These are phyloP conservation scores for Microcebus ravelobensis DNA, from an alignment of 2,113 vertebrate genomes.

Conservation along the genomic window DNA sequence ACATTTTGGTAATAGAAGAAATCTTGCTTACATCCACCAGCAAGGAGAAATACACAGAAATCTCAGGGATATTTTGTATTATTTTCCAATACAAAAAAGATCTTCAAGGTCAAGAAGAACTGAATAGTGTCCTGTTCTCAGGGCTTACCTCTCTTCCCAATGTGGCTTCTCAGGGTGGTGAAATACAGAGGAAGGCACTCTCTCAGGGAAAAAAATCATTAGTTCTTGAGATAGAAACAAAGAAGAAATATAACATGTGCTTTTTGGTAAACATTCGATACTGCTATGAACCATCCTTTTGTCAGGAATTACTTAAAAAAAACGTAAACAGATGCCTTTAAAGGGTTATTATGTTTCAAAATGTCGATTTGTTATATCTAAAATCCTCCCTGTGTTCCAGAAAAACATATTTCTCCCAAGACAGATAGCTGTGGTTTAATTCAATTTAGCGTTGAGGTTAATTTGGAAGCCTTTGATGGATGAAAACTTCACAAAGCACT, in stretches of 20 bases:
- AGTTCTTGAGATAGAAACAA: not conserved
- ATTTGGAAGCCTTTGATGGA: not conserved
- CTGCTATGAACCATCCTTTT: not conserved
- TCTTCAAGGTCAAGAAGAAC: not conserved
- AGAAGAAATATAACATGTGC: not conserved
- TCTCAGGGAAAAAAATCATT: not conserved
- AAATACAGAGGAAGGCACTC: not conserved
- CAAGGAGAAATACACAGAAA: not conserved
- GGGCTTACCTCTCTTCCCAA: not conserved
- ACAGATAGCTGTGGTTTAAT: not conserved
- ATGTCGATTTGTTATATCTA: not conserved
- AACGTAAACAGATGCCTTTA: constrained; percentile 21
- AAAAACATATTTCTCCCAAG: not conserved
- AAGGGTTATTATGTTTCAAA: not conserved
- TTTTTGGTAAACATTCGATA: not conserved
- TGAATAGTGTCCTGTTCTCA: not conserved
- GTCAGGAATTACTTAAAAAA: not conserved
- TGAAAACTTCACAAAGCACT: not conserved
- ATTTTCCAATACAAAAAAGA: not conserved
- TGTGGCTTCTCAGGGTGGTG: not conserved
- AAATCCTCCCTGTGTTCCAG: not conserved
- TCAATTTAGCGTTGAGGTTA: not conserved
- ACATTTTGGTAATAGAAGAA: not conserved
- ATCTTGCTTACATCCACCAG: not conserved
- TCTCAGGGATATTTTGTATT: not conserved